phyloP scores from a whole-genome alignment of 2,888 invertebrate genomes.

The Campaea margaritaria region DNA sequence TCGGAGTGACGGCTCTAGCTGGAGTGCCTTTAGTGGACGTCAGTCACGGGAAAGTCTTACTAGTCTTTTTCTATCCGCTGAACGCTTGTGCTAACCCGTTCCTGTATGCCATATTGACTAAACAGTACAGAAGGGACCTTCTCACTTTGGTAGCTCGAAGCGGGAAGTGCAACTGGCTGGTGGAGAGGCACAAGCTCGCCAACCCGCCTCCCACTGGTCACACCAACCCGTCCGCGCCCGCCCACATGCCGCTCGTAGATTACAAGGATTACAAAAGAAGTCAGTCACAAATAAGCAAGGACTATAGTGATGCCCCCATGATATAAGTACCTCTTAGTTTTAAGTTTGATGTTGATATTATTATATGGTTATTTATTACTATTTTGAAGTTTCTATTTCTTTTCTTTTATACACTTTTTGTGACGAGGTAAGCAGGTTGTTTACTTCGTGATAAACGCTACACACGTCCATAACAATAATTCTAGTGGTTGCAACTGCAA shows the following conservation, averaged over 20 bases:
- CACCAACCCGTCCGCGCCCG: slow-evolving; percentile 73
- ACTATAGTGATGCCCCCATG: slow-evolving; percentile 49
- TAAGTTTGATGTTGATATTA: slow-evolving; percentile 58
- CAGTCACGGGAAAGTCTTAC: slow-evolving; percentile 90
- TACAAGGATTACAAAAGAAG: slow-evolving; percentile 70
- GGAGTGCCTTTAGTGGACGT: slow-evolving; percentile 94
- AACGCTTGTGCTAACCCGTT: slow-evolving; percentile 97
- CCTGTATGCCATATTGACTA: slow-evolving; percentile 95
- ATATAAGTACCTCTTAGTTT: slow-evolving; percentile 60
- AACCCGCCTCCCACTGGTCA: slow-evolving; percentile 77
- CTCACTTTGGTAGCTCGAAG: slow-evolving; percentile 88
- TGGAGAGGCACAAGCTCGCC: slow-evolving; percentile 71
- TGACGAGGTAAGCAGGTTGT: no score
- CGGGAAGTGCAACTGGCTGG: slow-evolving; percentile 74
- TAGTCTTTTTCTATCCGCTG: slow-evolving; percentile 96
- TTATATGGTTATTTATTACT: slow-evolving; percentile 70
- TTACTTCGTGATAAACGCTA: no score
- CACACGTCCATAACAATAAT: no score
- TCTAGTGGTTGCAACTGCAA: no score
- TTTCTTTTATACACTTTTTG: not conserved
- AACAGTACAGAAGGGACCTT: slow-evolving; percentile 93
- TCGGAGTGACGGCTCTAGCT: slow-evolving; percentile 93
- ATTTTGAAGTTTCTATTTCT: not conserved
- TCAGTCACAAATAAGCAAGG: slow-evolving; percentile 66
- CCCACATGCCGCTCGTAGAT: slow-evolving; percentile 68